Percentiles rank a stretch among this genome's conserved stretches.
Conservation (phyloP, 2,888 invertebrate species). For the Tanypteryx hageni region DNA sequence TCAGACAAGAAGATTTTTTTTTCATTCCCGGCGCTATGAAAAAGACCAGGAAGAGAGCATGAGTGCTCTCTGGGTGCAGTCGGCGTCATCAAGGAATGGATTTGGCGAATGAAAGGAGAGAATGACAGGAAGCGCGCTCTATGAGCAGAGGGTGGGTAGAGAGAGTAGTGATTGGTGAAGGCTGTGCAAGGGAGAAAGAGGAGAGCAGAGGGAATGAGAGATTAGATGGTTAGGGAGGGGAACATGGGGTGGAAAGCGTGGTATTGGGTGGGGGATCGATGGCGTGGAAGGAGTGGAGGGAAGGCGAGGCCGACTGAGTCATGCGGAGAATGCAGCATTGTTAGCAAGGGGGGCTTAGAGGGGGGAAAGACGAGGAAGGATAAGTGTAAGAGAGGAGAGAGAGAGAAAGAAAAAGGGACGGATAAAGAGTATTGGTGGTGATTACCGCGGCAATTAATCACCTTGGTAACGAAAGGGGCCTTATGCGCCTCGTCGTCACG, state of each 20-base stretch:
- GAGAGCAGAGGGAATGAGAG: not conserved
- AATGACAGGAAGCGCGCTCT: slow-evolving; percentile 2
- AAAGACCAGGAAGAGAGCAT: no score
- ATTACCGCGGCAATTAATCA: not conserved
- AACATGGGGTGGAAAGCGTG: not conserved
- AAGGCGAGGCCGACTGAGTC: not conserved
- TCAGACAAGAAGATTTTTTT: no score
- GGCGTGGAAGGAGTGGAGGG: not conserved
- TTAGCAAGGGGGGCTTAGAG: not conserved
- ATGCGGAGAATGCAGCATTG: not conserved
- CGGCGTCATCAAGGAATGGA: not conserved
- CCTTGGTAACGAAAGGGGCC: slow-evolving; percentile 8
- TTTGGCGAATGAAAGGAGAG: not conserved
- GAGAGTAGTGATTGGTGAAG: not conserved
- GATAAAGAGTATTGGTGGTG: slow-evolving; percentile 25
- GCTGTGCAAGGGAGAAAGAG: not conserved
- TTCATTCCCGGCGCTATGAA: no score
- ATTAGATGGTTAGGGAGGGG: not conserved
- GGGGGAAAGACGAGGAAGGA: not conserved
- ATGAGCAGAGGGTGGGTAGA: not conserved
- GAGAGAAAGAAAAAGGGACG: not conserved
- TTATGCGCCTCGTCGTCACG: not conserved
- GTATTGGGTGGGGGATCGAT: not conserved
- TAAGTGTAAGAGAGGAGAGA: not conserved
- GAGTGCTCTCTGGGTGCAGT: not conserved